Evolutionary conservation across 2,888 invertebrate species (phyloP).

Genomic region (Andrena praecox): DNA sequence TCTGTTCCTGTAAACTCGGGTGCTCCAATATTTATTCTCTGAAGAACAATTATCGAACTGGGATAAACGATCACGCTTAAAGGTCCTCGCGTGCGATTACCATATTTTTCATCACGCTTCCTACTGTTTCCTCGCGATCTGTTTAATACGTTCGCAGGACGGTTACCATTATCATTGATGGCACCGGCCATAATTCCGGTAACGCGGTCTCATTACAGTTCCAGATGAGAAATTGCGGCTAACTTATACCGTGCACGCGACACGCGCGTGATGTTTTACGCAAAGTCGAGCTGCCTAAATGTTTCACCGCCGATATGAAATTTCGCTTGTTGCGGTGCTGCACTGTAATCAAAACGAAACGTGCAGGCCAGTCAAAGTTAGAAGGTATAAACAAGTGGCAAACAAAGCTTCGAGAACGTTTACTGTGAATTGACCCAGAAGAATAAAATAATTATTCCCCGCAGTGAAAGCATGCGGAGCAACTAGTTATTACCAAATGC

Average conservation of each 20-base stretch:
- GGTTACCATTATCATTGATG: slow-evolving; percentile 3
- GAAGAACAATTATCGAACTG: not conserved
- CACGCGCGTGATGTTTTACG: slow-evolving; percentile 28
- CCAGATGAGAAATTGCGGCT: slow-evolving; percentile 24
- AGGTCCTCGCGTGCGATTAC: not conserved
- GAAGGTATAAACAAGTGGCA: not conserved
- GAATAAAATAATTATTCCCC: not conserved
- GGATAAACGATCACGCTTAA: not conserved
- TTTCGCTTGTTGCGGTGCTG: slow-evolving; percentile 12
- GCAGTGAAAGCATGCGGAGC: not conserved
- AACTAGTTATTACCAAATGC: not conserved
- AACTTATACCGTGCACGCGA: slow-evolving; percentile 9
- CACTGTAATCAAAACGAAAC: slow-evolving; percentile 1
- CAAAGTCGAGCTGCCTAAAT: slow-evolving; percentile 25
- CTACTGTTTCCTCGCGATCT: not conserved
- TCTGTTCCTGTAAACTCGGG: not conserved
- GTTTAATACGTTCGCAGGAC: slow-evolving; percentile 5
- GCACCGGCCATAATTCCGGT: slow-evolving; percentile 23
- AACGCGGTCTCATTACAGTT: slow-evolving; percentile 33
- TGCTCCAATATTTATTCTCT: not conserved
- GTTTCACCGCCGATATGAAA: slow-evolving; percentile 28
- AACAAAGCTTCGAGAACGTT: not conserved
- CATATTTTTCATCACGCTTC: not conserved
- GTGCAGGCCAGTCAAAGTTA: slow-evolving; percentile 4
- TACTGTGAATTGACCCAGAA: not conserved